These are phyloP conservation scores for Hippocampus mohnikei DNA, from an alignment of 2,113 vertebrate genomes.

Conservation along the genomic window DNA sequence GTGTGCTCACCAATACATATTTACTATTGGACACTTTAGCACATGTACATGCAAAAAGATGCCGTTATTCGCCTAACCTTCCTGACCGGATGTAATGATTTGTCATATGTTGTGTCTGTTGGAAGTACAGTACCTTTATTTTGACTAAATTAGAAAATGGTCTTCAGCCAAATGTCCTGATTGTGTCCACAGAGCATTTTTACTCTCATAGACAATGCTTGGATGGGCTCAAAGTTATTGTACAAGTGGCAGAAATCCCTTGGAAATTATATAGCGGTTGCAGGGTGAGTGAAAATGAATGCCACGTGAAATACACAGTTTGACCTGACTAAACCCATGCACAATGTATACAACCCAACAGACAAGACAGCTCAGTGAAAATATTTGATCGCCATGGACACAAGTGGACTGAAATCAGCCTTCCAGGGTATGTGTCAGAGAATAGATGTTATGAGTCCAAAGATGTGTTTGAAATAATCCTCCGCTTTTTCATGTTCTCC, in stretches of 20 bases:
- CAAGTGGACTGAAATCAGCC: constrained; percentile 86
- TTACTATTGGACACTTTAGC: background rate
- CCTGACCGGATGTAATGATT: background rate
- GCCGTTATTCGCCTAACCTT: background rate
- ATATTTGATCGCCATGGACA: constrained; percentile 98
- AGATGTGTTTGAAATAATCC: background rate
- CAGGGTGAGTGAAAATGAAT: constrained; percentile 79
- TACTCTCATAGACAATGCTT: constrained; percentile 80
- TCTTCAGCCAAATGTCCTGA: background rate
- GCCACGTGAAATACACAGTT: background rate
- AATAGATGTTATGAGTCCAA: background rate
- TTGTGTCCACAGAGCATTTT: constrained; percentile 80
- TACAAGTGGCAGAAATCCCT: constrained; percentile 92
- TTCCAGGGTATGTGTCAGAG: constrained; percentile 80
- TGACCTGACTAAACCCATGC: background rate
- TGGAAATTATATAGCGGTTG: constrained; percentile 90
- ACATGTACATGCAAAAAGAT: background rate
- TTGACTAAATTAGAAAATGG: background rate
- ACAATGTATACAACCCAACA: constrained; percentile 45
- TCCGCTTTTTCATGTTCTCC: background rate
- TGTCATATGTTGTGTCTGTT: background rate
- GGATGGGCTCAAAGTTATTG: constrained; percentile 76
- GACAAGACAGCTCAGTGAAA: constrained; percentile 85
- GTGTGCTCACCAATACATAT: background rate
- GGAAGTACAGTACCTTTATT: background rate